Conservation (phyloP, 2,113 vertebrate genomes). For the Varanus salvator region DNA sequence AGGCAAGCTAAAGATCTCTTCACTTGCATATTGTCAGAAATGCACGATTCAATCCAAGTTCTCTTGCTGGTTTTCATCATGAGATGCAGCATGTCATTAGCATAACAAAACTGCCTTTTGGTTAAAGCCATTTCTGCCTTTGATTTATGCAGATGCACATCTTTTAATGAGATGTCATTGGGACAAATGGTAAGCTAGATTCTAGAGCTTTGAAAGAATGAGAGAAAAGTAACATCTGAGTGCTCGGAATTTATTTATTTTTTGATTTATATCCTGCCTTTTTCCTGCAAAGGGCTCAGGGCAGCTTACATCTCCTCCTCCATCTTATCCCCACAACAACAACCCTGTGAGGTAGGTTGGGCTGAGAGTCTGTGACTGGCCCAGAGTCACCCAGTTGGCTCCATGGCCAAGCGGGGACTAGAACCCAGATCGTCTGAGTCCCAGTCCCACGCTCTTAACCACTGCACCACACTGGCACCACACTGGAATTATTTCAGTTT, state of each 20-base stretch:
- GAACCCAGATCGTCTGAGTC: too few species aligned
- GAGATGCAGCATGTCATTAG: background rate
- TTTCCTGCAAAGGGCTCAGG: too few species aligned
- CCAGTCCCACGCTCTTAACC: too few species aligned
- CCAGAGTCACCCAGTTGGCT: too few species aligned
- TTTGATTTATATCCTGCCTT: too few species aligned
- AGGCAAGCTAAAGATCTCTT: background rate
- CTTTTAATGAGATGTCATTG: background rate
- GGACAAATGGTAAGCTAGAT: constrained; percentile 2
- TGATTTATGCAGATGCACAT: constrained; percentile 6
- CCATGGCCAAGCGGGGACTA: too few species aligned
- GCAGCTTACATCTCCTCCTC: too few species aligned
- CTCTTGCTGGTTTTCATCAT: constrained; percentile 10
- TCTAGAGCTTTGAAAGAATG: background rate
- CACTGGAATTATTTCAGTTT: background rate
- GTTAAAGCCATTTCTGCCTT: background rate
- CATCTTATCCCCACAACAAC: too few species aligned
- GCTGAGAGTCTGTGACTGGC: too few species aligned
- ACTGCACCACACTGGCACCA: too few species aligned
- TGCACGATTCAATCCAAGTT: constrained; percentile 1
- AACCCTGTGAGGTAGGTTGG: too few species aligned
- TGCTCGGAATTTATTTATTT: too few species aligned
- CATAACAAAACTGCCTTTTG: constrained; percentile 10
- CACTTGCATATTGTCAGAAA: background rate
- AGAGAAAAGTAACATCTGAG: background rate